phyloP scores from a whole-genome alignment of 2,113 vertebrate genomes.

The Corythoichthys intestinalis region DNA sequence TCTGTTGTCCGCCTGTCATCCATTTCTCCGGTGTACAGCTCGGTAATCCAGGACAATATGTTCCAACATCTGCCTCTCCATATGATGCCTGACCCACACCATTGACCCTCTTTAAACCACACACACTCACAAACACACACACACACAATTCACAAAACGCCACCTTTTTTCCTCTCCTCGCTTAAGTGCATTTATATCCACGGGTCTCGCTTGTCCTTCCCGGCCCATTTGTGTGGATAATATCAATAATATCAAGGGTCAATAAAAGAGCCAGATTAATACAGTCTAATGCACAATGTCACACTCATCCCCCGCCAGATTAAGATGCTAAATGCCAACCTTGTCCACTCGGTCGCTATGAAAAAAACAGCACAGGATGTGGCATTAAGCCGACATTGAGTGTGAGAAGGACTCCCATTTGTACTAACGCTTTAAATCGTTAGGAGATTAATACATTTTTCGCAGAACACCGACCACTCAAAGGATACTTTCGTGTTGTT shows the following conservation, averaged over 20 bases:
- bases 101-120: slow-evolving; percentile 83
- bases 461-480: slow-evolving; percentile 44
- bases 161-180: slow-evolving; percentile 28
- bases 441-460: slow-evolving; percentile 49
- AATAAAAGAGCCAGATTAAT: slow-evolving; percentile 61
- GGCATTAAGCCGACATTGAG: slow-evolving; percentile 50
- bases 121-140: slow-evolving; percentile 19
- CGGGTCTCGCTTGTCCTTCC: slow-evolving; percentile 29
- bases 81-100: slow-evolving; percentile 81
- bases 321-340: slow-evolving; percentile 63
- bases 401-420: slow-evolving; percentile 39
- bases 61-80: slow-evolving; percentile 90
- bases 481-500: slow-evolving; percentile 16
- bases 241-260: slow-evolving; percentile 66
- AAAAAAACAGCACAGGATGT: slow-evolving; percentile 49
- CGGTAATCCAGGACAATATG: slow-evolving; percentile 86
- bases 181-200: slow-evolving; percentile 41
- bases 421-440: slow-evolving; percentile 52
- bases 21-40: slow-evolving; percentile 69
- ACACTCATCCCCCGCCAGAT: slow-evolving; percentile 57
- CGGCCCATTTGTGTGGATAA: slow-evolving; percentile 50
- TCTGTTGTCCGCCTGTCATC: slow-evolving; percentile 48
- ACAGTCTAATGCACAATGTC: slow-evolving; percentile 67
- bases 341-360: slow-evolving; percentile 46
- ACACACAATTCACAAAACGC: slow-evolving; percentile 27